A percentile compares a stretch with the other conserved stretches of the same genome.
phyloP scores from a whole-genome alignment of 1,140 invertebrate species.

The Trissolcus basalis region DNA sequence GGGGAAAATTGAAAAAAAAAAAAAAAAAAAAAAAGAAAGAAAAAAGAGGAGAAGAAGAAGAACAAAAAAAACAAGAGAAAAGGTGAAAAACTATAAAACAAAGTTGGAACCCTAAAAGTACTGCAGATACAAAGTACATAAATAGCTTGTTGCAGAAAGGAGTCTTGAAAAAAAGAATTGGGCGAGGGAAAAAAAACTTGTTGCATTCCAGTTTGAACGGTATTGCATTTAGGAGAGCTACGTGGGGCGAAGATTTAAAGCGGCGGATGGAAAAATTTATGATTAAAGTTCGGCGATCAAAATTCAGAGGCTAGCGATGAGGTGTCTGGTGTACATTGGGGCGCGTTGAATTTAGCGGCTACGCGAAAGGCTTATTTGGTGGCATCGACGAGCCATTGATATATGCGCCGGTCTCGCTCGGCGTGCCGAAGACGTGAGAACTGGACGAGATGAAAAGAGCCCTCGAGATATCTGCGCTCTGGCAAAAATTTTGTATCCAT shows the following conservation, averaged over 20 bases:
- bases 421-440: constrained; percentile 58
- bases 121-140: constrained; percentile 42
- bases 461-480: constrained; percentile 54
- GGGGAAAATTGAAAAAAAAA: too few relatives aligned
- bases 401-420: constrained; percentile 48
- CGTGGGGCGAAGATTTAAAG: constrained; percentile 43
- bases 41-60: constrained; percentile 13
- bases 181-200: constrained; percentile 39
- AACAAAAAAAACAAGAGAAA: constrained; percentile 11
- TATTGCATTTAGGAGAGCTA: constrained; percentile 40
- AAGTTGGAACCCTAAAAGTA: constrained; percentile 34
- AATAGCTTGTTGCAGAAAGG: constrained; percentile 42
- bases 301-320: constrained; percentile 45
- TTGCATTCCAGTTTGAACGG: constrained; percentile 52
- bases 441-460: constrained; percentile 59
- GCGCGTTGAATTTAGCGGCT: constrained; percentile 49
- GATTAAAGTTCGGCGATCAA: constrained; percentile 55
- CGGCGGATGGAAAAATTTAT: constrained; percentile 50
- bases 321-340: constrained; percentile 54
- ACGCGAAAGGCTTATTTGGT: constrained; percentile 53
- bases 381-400: constrained; percentile 51
- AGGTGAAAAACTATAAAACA: constrained; percentile 24
- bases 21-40: too few relatives aligned
- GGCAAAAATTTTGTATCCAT: constrained; percentile 59
- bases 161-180: constrained; percentile 24